Base-by-base conservation (phyloP, 2,888 invertebrate species). In the Plagiodera versicolora region DNA sequence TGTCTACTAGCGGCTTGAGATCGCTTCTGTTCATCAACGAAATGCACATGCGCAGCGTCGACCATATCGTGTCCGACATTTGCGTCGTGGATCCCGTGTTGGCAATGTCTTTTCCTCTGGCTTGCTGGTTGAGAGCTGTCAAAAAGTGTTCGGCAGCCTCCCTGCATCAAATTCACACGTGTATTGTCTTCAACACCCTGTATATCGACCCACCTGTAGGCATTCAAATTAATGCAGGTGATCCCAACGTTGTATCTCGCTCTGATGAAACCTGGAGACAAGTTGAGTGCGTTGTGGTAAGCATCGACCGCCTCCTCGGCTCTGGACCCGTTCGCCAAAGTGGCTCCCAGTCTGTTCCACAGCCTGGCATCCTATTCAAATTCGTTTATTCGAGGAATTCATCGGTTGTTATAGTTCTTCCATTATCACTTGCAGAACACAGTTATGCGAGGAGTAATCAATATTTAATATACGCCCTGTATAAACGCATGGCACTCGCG, bases 211-310 rank as follows among this genome's bases (percentile, higher is more conserved):
- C 70, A 80, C 80, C 74, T 76, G 76, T 98, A 92, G 47, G 95
- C 95, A 70, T 92, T 90, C 48, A 99, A 85, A 81, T 98, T 98
- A 81, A 98, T 94, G 77, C 98, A 99, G 61, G 96, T 95, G 57
- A 99, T 97, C 20, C 98, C 98, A 60, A 99, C 90, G 83, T 99
- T 99, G 79, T 97, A 99, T 63, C 99, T 86, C 6, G 98, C 97
- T 61, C 99, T 85, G 65, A 99, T 95, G 79, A 95, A 99, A 1
- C 98, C 98, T 5, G 99, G 99, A 63, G 94, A 91, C 52, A 98
- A 82, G 75, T 91, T 87, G 53, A 99, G 83, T 35, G 98, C 97
- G 73, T 88, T 87, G 75, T 94, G 91, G 79, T 99, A 99, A 0
- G 98, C 98, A 67, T 94, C 91, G 6, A 99, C 93, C 3, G 99